These are phyloP conservation scores for Urocyon cinereoargenteus DNA, from an alignment of 2,797 vertebrate genomes.

Conservation along the genomic window DNA sequence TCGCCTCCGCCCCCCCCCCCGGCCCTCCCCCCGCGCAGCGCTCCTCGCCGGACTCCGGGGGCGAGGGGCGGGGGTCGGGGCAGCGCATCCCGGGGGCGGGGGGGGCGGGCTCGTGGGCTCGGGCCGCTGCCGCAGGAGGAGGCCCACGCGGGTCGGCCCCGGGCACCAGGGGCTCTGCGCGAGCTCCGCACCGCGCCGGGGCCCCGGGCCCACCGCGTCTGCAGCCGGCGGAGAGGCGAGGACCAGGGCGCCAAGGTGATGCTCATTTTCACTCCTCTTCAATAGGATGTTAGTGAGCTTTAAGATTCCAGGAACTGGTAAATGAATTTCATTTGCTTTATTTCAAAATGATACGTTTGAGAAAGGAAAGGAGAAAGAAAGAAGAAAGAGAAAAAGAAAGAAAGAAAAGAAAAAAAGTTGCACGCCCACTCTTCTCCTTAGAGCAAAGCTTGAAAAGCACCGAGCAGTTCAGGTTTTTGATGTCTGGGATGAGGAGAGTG, in stretches of 20 bases:
- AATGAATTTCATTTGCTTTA: conserved; percentile 63
- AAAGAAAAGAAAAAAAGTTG: not conserved
- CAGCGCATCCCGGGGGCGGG: too few species aligned
- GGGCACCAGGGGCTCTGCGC: too few species aligned
- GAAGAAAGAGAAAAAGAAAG: too few species aligned
- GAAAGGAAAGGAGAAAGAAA: not conserved
- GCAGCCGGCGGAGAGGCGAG: not conserved
- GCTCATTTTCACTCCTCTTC: not conserved
- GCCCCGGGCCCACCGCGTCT: not conserved
- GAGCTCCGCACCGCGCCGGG: too few species aligned
- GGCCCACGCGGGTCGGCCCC: too few species aligned
- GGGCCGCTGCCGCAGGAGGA: too few species aligned
- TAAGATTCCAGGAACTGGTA: conserved; percentile 17
- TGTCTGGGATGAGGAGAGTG: conserved; percentile 65
- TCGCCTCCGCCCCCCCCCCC: too few species aligned
- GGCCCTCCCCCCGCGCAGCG: fast-evolving
- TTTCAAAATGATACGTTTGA: conserved; percentile 65
- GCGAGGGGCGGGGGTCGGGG: too few species aligned
- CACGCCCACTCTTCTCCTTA: conserved; percentile 73
- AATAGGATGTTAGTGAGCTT: not conserved
- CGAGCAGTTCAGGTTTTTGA: conserved; percentile 14
- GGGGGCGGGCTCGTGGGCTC: too few species aligned
- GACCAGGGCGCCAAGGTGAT: not conserved
- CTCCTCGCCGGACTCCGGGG: too few species aligned
- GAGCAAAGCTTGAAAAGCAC: conserved; percentile 29